Conservation (phyloP, 64 coral and sea anemone genomes). For the Dendrophyllia cribrosa region DNA sequence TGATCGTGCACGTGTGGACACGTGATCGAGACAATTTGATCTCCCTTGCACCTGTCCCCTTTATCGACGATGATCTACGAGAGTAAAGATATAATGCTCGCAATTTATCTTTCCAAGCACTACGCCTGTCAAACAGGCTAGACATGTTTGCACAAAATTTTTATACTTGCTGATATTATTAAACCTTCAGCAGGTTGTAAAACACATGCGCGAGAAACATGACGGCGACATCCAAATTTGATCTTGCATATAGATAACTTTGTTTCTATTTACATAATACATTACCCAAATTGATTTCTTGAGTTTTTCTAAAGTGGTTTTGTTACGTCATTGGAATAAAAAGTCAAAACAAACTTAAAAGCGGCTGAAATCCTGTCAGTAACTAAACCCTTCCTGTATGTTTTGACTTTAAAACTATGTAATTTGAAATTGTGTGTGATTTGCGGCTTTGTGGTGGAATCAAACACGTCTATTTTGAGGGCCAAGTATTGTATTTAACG, state of each 20-base stretch:
- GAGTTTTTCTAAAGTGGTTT: neutral
- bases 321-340: constrained; percentile 27
- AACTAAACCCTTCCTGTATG: neutral
- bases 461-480: neutral
- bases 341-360: constrained; percentile 12
- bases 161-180: too few relatives aligned
- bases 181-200: too few relatives aligned
- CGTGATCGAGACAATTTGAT: too few relatives aligned
- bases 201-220: too few relatives aligned
- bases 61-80: too few relatives aligned
- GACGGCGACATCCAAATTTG: neutral
- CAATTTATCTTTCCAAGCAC: too few relatives aligned
- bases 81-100: too few relatives aligned
- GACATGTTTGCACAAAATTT: too few relatives aligned
- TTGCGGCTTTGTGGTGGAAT: neutral
- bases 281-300: neutral
- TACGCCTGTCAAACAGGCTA: too few relatives aligned
- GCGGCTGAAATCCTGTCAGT: neutral
- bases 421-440: neutral
- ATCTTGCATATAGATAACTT: neutral
- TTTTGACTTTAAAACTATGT: neutral
- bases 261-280: constrained; percentile 28
- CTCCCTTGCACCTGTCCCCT: too few relatives aligned
- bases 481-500: neutral
- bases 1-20: too few relatives aligned